Conservation (phyloP, 2,797 vertebrate species). For the Notolepis coatsorum region DNA sequence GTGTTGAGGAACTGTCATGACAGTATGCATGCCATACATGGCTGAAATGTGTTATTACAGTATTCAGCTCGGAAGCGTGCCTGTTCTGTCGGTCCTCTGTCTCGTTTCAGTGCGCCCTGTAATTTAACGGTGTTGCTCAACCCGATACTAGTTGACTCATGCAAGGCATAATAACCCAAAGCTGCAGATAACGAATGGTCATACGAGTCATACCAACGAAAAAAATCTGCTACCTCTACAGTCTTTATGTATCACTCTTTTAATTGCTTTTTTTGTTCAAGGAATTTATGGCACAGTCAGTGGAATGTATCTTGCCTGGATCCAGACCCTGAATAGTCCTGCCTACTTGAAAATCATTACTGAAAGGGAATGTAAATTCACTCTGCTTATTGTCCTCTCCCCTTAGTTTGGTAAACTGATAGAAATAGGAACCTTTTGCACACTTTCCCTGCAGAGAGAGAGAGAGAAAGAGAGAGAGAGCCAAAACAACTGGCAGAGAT, state of each 20-base stretch:
- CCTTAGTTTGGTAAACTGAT: not conserved
- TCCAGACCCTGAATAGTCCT: no score
- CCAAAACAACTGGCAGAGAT: not conserved
- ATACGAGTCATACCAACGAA: no score
- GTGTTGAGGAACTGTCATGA: conserved; percentile 29
- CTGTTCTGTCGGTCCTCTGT: not conserved
- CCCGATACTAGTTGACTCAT: conserved; percentile 5
- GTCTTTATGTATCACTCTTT: no score
- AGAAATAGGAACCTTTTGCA: not conserved
- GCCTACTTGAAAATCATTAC: no score
- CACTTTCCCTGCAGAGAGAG: not conserved
- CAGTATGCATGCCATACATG: conserved; percentile 52
- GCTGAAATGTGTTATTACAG: conserved; percentile 54
- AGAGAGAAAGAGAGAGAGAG: not conserved
- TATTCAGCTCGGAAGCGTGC: not conserved
- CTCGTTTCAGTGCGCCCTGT: conserved; percentile 48
- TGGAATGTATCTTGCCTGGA: no score
- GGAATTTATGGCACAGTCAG: no score
- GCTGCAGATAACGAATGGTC: no score
- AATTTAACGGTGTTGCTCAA: conserved; percentile 62
- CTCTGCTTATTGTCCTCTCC: not conserved
- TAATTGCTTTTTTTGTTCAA: no score
- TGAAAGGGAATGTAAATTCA: no score
- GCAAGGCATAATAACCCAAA: conserved; percentile 10
- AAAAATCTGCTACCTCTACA: no score